Evolutionary conservation across 1,140 invertebrate genomes (phyloP).

Genomic region (Papilio helenus): DNA sequence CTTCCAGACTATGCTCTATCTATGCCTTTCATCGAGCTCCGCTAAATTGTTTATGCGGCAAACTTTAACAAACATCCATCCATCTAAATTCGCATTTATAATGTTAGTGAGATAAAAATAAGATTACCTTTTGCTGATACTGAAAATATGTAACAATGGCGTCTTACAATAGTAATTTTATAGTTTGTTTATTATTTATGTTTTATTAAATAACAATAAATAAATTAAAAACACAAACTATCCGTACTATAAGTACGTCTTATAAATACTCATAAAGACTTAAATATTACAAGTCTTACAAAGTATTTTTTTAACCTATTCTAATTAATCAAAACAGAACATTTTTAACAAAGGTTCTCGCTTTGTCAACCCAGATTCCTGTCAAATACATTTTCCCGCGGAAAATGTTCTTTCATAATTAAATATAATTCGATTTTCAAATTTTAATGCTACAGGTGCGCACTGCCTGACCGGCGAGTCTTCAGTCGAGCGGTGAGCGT

Average conservation of each 20-base stretch:
- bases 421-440: slow-evolving; percentile 38
- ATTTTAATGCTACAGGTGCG: slow-evolving; percentile 39
- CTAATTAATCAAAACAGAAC: not conserved
- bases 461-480: slow-evolving; percentile 23
- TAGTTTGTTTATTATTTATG: too few species aligned
- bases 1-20: too few species aligned
- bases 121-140: too few species aligned
- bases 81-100: too few species aligned
- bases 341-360: not conserved
- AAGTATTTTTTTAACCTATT: not conserved
- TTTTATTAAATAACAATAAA: not conserved
- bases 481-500: slow-evolving; percentile 29
- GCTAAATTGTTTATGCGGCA: too few species aligned
- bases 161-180: too few species aligned
- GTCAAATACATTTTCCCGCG: not conserved
- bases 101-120: too few species aligned
- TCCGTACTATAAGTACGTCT: not conserved
- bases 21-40: too few species aligned
- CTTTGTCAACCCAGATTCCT: slow-evolving; percentile 12
- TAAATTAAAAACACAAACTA: too few species aligned
- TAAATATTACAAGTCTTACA: not conserved
- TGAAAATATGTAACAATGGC: too few species aligned
- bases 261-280: not conserved
- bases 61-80: too few species aligned
- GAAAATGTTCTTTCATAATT: slow-evolving; percentile 27